Conservation (phyloP, 2,797 vertebrate species). For the Selene dorsalis region DNA sequence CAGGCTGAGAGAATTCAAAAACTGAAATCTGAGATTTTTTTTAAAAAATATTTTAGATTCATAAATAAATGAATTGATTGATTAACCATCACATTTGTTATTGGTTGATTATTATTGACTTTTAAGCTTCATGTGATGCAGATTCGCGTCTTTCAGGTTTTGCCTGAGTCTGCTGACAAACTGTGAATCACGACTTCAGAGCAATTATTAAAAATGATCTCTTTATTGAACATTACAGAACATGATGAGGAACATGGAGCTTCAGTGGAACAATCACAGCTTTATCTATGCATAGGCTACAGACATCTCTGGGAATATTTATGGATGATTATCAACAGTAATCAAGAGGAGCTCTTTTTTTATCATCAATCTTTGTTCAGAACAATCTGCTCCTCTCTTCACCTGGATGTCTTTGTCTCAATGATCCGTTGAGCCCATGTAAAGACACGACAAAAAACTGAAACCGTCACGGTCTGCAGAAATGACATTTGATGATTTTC, state of each 20-base stretch:
- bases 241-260: constrained; percentile 63
- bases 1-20: neutral
- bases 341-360: constrained; percentile 30
- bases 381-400: constrained; percentile 15
- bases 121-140: neutral
- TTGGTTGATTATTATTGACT: neutral
- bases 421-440: neutral
- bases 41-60: neutral
- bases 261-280: constrained; percentile 67
- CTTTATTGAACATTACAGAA: constrained; percentile 74
- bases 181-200: constrained; percentile 10
- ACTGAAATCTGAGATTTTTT: neutral
- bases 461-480: constrained; percentile 85
- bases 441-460: neutral
- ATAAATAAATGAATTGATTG: neutral
- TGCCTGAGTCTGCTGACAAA: neutral
- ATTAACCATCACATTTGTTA: too few species aligned
- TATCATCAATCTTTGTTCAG: constrained; percentile 1
- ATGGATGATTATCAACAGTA: constrained; percentile 54
- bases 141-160: neutral
- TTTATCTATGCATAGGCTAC: constrained; percentile 69
- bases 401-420: neutral
- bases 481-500: constrained; percentile 97
- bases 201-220: constrained; percentile 38
- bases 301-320: constrained; percentile 52